Evolutionary conservation across 2,888 invertebrate genomes (phyloP), one percentile per base, ranked within the genome.

Genomic region (Euproctis similis): DNA sequence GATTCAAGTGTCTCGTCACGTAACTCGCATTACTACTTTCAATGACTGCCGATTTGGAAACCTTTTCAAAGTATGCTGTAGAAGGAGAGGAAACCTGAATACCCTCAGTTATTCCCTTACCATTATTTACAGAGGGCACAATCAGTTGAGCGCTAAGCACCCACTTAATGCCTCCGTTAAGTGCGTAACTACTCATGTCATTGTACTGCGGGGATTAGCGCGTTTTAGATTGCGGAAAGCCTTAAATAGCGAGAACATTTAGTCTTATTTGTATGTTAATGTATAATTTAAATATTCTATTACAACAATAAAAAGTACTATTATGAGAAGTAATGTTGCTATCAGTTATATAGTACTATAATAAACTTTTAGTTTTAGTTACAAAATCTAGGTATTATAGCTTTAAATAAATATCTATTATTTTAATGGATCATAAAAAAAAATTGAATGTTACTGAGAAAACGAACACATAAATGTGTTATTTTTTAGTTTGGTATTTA

Each of bases 41-140:
- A 71, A 70, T 62, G 68, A 65, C 66, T 69, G 45, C 44, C 47
- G 52, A 62, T 69, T 70, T 67, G 72, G 69, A 69, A 70, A 58
- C 65, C 62, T 67, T 68, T 69, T 63, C 63, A 67, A 56, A 35
- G 6, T 49, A 39, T 6, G 8, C 8, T 8, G 19, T 19, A 8
- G 19, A 19, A 19, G 8, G 8, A n/a, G 19, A 8, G 19, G 19
- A 1, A n/a, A 19, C 19, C 19, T 8, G n/a, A n/a, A n/a, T n/a
- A n/a, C n/a, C n/a, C n/a, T n/a, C n/a, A n/a, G n/a, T n/a, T n/a
- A n/a, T n/a, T n/a, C n/a, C n/a, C n/a, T n/a, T n/a, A n/a, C n/a
- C n/a, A n/a, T 19, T 19, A 19, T 19, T 19, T 19, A 19, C 19
- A 19, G 19, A n/a, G 19, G 19, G 19, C 19, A n/a, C 19, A 19